Conservation (phyloP, 2,113 vertebrate species). For the Glaucomys volans region DNA sequence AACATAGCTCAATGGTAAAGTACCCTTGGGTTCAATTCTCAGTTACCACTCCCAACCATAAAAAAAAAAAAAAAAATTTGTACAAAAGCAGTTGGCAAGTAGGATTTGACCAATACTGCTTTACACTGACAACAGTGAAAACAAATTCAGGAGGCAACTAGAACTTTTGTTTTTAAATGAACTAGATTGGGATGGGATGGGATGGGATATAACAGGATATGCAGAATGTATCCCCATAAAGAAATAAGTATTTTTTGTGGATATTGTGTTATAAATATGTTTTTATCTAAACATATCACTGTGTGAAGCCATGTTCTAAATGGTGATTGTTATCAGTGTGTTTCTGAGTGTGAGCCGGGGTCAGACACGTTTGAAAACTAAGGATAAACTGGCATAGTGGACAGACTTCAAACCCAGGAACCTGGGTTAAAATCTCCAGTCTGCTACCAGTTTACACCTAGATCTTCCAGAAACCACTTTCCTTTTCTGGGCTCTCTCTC, state of each 20-base stretch:
- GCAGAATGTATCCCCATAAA: not conserved
- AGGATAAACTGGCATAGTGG: too few relatives aligned
- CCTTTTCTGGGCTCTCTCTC: not conserved
- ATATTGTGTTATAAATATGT: not conserved
- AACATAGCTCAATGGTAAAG: too few relatives aligned
- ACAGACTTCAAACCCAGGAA: not conserved
- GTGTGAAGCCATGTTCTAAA: not conserved
- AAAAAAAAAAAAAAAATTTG: not conserved
- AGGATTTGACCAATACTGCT: not conserved
- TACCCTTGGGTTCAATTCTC: too few relatives aligned
- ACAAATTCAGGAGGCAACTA: not conserved
- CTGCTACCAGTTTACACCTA: not conserved
- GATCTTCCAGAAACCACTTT: not conserved
- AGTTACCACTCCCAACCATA: too few relatives aligned
- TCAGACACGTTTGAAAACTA: not conserved
- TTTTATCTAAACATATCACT: not conserved
- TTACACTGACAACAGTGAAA: constrained; percentile 2
- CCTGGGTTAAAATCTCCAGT: not conserved
- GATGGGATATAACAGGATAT: not conserved
- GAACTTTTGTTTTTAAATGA: constrained; percentile 28
- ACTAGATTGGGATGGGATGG: not conserved
- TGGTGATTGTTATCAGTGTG: not conserved
- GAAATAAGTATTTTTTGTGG: not conserved
- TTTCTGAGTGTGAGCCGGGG: constrained; percentile 5
- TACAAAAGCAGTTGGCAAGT: not conserved